Conservation (phyloP, 2,797 vertebrate genomes). For the Nothura maculosa region DNA sequence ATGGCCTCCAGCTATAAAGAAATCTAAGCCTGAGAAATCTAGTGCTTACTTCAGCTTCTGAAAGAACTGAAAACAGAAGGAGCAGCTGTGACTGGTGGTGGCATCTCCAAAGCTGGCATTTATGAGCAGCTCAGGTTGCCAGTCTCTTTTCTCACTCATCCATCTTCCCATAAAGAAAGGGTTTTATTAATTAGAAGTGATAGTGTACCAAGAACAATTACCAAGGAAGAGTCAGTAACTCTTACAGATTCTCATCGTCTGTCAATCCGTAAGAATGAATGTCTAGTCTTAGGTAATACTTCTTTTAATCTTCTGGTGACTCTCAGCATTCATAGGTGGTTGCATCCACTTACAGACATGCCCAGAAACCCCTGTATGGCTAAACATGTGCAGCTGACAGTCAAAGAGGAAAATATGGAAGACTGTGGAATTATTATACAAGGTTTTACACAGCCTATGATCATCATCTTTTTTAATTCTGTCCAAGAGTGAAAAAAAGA, state of each 20-base stretch:
- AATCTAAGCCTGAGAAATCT: not conserved
- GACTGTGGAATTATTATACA: not conserved
- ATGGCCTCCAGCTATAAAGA: no score
- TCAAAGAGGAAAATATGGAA: not conserved
- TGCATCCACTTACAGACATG: not conserved
- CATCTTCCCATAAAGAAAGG: not conserved
- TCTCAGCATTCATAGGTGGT: not conserved
- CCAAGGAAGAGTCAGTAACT: not conserved
- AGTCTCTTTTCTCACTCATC: not conserved
- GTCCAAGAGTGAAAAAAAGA: not conserved
- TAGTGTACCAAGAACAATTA: not conserved
- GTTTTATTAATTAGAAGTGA: no score
- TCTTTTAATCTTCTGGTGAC: not conserved
- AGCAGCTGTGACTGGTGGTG: not conserved
- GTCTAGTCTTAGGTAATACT: not conserved
- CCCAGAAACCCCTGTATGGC: not conserved
- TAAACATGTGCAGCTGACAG: not conserved
- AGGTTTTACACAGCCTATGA: not conserved
- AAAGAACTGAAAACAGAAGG: not conserved
- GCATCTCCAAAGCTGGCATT: not conserved
- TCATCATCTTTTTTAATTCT: not conserved
- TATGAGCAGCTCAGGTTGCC: not conserved
- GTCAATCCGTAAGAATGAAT: not conserved
- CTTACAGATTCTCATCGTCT: not conserved
- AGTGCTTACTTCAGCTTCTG: not conserved